A percentile compares a stretch with the other conserved stretches of the same genome.
These are phyloP conservation scores for Lepidurus arcticus DNA, from an alignment of 1,140 invertebrate species.

Conservation along the genomic window DNA sequence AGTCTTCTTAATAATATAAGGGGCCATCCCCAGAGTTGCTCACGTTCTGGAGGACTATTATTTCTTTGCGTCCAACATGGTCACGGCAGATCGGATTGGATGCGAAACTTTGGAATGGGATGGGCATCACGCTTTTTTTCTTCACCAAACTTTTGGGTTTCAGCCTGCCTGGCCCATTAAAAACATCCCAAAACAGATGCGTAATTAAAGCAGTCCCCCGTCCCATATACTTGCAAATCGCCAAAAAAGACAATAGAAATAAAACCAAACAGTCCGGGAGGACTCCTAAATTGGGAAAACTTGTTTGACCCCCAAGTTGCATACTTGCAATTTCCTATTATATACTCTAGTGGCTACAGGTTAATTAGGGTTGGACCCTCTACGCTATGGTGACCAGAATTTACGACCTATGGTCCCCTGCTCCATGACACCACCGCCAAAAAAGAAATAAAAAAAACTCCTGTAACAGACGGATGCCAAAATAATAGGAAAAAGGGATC, in stretches of 20 bases:
- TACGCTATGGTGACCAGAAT: conserved; percentile 7
- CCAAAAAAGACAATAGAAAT: not conserved
- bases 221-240: not conserved
- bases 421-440: not conserved
- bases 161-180: not conserved
- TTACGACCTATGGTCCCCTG: not conserved
- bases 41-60: not conserved
- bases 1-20: conserved; percentile 19
- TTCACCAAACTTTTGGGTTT: not conserved
- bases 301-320: conserved; percentile 1
- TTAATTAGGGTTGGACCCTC: conserved; percentile 15
- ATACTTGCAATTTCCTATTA: not conserved
- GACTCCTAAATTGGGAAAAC: not conserved
- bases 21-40: not conserved
- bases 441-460: not conserved
- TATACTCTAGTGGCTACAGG: not conserved
- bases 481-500: no score
- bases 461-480: no score
- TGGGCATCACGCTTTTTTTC: not conserved
- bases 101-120: not conserved
- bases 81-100: conserved; percentile 11
- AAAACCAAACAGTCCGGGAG: not conserved
- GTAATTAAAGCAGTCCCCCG: not conserved
- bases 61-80: conserved; percentile 18
- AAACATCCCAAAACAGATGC: conserved; percentile 17